Evolutionary conservation across 2,113 vertebrate species (phyloP), one percentile per base, ranked within the genome.

Genomic region (Hypanus sabinus): DNA sequence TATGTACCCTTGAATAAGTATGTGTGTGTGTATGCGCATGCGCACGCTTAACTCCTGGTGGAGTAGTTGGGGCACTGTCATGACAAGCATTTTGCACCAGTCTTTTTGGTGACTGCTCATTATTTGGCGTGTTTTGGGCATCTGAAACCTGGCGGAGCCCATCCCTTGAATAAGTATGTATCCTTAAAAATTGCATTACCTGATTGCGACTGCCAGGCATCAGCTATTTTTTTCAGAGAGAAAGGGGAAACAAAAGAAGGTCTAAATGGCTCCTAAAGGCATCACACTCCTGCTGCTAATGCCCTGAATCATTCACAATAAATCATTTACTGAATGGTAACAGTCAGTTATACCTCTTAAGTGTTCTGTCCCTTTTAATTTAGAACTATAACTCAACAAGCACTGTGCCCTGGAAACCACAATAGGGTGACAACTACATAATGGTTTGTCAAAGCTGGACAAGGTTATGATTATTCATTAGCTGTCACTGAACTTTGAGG

Each of bases 291-390:
- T 33, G 33, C 60, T n/a, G 36, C 68, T 65, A n/a, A 91, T 68
- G 27, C 68, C 30, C n/a, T 68, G 68, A 91, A 68, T 36, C 62
- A 91, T 91, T n/a, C 20, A n/a, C 12, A 8, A 65, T 57, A 91
- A 91, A n/a, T 33, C 60, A 68, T 91, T 60, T 33, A 65, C 87
- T 91, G 87, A 91, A 91, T 91, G 33, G 87, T 7, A 33, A 16
- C 30, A 68, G 68, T 68, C 65, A 14, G 87, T 33, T 60, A 91
- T 68, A 62, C 60, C n/a, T 62, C 87, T 91, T 68, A 91, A 91
- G 87, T 91, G 60, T 68, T 36, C n/a, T 68, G 87, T 91, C 87
- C 30, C 62, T 68, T 91, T 91, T 68, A 91, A 91, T 91, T 91
- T 91, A 91, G 46, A 62, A 91, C 60, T 33, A 91, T 91, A 46